These are phyloP conservation scores for Plotosus lineatus DNA, from an alignment of 2,113 vertebrate species.

Conservation along the genomic window DNA sequence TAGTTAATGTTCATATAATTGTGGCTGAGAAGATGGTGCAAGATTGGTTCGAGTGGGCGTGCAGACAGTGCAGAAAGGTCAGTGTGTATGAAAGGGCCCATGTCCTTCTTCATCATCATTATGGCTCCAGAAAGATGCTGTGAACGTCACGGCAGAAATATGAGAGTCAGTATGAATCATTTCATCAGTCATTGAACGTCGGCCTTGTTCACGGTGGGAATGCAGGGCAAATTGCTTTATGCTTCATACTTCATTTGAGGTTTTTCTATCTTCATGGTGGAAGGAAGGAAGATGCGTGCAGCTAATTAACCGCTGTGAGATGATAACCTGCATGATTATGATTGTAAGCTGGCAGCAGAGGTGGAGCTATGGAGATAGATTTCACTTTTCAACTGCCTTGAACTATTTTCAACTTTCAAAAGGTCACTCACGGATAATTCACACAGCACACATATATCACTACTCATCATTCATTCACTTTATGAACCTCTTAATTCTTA, in stretches of 20 bases:
- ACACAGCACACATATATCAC: neutral
- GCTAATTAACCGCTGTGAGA: neutral
- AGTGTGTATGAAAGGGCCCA: neutral
- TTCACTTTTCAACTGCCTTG: neutral
- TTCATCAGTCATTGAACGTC: constrained; percentile 8
- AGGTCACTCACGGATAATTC: neutral
- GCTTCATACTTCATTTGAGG: neutral
- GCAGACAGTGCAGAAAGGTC: constrained; percentile 2
- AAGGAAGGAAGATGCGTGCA: neutral
- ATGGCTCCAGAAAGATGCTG: neutral
- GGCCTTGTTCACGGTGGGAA: neutral
- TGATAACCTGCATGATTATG: neutral
- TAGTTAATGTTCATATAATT: constrained; percentile 6
- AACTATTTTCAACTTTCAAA: neutral
- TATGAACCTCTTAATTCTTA: neutral
- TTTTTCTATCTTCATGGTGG: neutral
- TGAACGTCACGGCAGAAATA: constrained; percentile 20
- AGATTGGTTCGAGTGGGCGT: too few relatives aligned
- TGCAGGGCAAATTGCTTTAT: neutral
- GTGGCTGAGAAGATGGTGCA: neutral
- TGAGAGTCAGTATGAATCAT: constrained; percentile 41
- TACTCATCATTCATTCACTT: too few relatives aligned
- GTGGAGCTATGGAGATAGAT: neutral
- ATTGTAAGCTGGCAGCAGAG: neutral
- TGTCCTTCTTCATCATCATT: neutral